A percentile compares a stretch with the other conserved stretches of the same genome.
phyloP scores from a whole-genome alignment of 1,140 invertebrate species.

The Lucilia cuprina region DNA sequence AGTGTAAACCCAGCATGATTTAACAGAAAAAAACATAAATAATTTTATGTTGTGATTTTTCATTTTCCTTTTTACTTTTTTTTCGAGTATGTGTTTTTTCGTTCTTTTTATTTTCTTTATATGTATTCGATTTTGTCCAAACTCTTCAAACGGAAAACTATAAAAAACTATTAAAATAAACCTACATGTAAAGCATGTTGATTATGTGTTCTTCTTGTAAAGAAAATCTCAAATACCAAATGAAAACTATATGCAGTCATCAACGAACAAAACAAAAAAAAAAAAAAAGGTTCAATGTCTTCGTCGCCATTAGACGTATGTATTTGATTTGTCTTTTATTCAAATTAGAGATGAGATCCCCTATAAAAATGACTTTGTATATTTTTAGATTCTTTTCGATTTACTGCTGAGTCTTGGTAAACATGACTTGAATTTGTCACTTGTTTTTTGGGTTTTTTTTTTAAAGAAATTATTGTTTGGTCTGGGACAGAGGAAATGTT shows the following conservation, averaged over 20 bases:
- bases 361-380: neutral
- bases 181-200: conserved; percentile 3
- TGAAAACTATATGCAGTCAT: neutral
- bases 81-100: neutral
- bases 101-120: neutral
- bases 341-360: conserved; percentile 8
- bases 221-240: neutral
- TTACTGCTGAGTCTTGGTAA: neutral
- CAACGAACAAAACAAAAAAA: too few relatives aligned
- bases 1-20: neutral
- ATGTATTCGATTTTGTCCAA: neutral
- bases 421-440: conserved; percentile 17
- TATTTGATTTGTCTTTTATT: conserved; percentile 13
- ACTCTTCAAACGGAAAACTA: conserved; percentile 1
- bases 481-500: neutral
- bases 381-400: neutral
- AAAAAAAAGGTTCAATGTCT: neutral
- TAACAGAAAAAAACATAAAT: neutral
- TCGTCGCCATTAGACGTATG: neutral
- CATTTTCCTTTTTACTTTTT: neutral
- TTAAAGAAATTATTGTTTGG: neutral
- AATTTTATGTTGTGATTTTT: neutral
- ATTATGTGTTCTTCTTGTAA: neutral
- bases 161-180: neutral
- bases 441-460: neutral